These are phyloP conservation scores for Dendrocincla fuliginosa DNA, from an alignment of 2,797 vertebrate species.

Conservation along the genomic window DNA sequence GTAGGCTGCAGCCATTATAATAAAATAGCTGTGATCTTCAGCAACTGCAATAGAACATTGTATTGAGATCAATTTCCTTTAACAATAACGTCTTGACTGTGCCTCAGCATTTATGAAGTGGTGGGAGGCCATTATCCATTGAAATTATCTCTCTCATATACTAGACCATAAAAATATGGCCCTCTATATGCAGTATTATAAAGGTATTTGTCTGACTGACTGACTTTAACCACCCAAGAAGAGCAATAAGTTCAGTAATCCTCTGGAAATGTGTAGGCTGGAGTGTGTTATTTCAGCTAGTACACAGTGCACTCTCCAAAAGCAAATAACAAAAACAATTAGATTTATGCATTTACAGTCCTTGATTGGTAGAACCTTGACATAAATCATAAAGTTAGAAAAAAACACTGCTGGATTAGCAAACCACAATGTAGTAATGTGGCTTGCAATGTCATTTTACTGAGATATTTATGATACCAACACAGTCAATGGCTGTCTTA, in stretches of 20 bases:
- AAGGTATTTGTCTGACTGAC: conserved; percentile 45
- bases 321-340: conserved; percentile 52
- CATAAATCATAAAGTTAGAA: conserved; percentile 40
- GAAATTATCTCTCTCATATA: conserved; percentile 67
- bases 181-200: background rate
- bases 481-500: background rate
- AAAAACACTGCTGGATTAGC: conserved; percentile 15
- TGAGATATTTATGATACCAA: background rate
- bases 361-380: conserved; percentile 20
- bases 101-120: conserved; percentile 56
- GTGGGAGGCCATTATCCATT: background rate
- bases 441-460: background rate
- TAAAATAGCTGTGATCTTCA: conserved; percentile 54
- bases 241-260: conserved; percentile 68
- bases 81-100: conserved; percentile 49
- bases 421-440: background rate
- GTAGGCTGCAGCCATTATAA: background rate
- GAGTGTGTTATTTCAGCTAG: conserved; percentile 55
- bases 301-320: background rate
- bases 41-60: conserved; percentile 4
- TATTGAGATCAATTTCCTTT: conserved; percentile 66
- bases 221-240: conserved; percentile 68
- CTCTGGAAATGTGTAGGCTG: conserved; percentile 49
- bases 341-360: conserved; percentile 34
- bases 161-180: conserved; percentile 42